phyloP scores from a whole-genome alignment of 2,888 invertebrate species.

The Lithophane leautieri region DNA sequence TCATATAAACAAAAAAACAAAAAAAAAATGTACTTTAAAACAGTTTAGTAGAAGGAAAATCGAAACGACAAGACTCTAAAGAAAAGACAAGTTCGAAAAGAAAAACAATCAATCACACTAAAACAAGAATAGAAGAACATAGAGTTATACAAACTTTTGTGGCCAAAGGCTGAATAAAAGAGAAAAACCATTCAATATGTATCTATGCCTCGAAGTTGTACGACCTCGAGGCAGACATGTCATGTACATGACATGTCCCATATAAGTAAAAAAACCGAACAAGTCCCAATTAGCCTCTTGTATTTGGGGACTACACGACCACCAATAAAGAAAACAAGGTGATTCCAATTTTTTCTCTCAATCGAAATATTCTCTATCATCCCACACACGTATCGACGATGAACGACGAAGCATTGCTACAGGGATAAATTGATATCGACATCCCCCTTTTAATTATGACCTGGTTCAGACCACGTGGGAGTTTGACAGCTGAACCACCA shows the following conservation, averaged over 20 bases:
- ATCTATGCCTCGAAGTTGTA: not conserved
- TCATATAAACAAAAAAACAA: too few species aligned
- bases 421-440: slow-evolving; percentile 8
- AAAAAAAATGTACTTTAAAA: too few species aligned
- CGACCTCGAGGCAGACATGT: too few species aligned
- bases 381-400: not conserved
- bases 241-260: not conserved
- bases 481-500: slow-evolving; percentile 18
- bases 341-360: not conserved
- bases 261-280: not conserved
- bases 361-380: not conserved
- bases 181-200: not conserved
- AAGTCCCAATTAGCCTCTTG: slow-evolving; percentile 6
- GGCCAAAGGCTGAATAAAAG: not conserved
- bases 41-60: not conserved
- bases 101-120: slow-evolving; percentile 24
- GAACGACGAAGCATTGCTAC: not conserved
- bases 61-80: not conserved
- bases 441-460: slow-evolving; percentile 29
- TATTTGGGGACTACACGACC: not conserved
- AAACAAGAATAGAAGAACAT: not conserved
- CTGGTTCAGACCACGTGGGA: slow-evolving; percentile 9
- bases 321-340: slow-evolving; percentile 16
- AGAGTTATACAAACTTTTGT: slow-evolving; percentile 2
- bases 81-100: not conserved